A percentile compares a stretch with the other conserved stretches of the same genome.
phyloP scores from a whole-genome alignment of 2,113 vertebrate genomes.

The Pungitius pungitius region DNA sequence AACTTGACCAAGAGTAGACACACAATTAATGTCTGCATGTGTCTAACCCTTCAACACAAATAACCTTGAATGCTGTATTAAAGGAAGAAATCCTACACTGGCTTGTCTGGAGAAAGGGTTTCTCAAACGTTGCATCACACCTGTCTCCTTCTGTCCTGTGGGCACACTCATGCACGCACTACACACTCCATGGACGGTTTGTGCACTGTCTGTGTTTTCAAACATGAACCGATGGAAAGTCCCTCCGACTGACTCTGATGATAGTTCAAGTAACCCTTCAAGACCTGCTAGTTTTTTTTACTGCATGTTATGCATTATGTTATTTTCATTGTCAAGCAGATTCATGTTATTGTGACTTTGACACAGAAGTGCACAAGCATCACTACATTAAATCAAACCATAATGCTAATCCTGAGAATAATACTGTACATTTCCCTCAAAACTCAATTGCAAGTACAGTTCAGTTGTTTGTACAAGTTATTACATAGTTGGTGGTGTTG shows the following conservation, averaged over 20 bases:
- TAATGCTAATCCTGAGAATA: background rate
- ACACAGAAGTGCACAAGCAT: background rate
- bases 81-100: constrained; percentile 39
- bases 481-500: background rate
- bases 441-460: background rate
- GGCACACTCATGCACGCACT: background rate
- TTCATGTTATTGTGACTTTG: background rate
- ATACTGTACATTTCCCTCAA: background rate
- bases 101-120: constrained; percentile 54
- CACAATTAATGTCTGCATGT: background rate
- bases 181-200: background rate
- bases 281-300: background rate
- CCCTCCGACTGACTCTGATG: constrained; percentile 6
- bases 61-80: constrained; percentile 45
- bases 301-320: constrained; percentile 2
- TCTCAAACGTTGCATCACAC: constrained; percentile 70
- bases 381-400: too few relatives aligned
- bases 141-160: constrained; percentile 22
- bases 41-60: constrained; percentile 26
- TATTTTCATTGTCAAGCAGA: background rate
- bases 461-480: background rate
- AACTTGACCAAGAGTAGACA: too few relatives aligned
- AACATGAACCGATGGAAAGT: constrained; percentile 1
- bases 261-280: constrained; percentile 17
- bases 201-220: constrained; percentile 1